Percentiles rank a stretch among this genome's conserved stretches.
These are phyloP conservation scores for Octonoba sinensis DNA, from an alignment of 2,888 invertebrate species.

Conservation along the genomic window DNA sequence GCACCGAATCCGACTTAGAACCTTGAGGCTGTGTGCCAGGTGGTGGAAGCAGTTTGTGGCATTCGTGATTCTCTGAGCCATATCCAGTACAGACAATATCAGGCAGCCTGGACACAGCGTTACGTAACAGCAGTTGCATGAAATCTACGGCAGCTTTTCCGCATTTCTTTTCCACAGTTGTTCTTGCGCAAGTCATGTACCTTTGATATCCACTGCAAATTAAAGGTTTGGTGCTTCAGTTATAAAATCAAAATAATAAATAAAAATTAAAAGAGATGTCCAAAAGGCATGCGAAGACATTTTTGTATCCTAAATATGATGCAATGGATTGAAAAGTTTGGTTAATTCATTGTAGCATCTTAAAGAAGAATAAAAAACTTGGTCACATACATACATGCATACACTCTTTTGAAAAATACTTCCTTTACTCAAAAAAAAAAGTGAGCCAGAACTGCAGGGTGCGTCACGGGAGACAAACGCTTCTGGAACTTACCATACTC, in stretches of 20 bases:
- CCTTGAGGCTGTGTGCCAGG: slow-evolving; percentile 65
- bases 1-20: slow-evolving; percentile 60
- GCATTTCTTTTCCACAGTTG: slow-evolving; percentile 66
- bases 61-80: slow-evolving; percentile 64
- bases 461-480: too few relatives aligned
- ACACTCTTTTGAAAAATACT: too few relatives aligned
- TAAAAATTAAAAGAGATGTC: background rate
- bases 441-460: too few relatives aligned
- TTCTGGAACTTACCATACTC: too few relatives aligned
- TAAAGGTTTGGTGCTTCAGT: background rate
- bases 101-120: slow-evolving; percentile 66
- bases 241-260: background rate
- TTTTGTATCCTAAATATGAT: background rate
- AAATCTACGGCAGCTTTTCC: slow-evolving; percentile 67
- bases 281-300: background rate
- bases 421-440: too few relatives aligned
- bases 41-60: slow-evolving; percentile 64
- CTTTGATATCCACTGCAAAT: slow-evolving; percentile 54
- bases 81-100: slow-evolving; percentile 67
- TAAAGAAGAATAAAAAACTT: background rate
- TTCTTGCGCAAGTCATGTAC: slow-evolving; percentile 65
- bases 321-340: background rate
- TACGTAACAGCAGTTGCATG: slow-evolving; percentile 65
- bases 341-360: too few relatives aligned
- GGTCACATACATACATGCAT: too few relatives aligned